These are phyloP conservation scores for Athene noctua DNA, from an alignment of 2,113 vertebrate genomes.

Conservation along the genomic window DNA sequence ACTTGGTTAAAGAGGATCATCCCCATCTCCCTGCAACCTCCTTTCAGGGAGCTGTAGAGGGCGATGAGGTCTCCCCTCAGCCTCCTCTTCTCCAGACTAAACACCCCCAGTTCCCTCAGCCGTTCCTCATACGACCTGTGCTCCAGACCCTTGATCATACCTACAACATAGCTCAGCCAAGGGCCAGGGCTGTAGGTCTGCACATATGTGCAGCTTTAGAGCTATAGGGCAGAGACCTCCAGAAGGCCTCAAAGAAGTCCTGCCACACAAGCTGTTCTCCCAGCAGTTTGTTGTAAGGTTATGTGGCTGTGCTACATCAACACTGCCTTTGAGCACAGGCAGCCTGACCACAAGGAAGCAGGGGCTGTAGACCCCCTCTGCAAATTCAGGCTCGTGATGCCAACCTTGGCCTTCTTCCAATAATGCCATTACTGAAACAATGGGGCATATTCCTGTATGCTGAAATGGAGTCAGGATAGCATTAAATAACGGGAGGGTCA, in stretches of 20 bases:
- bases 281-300: background rate
- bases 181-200: background rate
- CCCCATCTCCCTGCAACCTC: too few relatives aligned
- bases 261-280: background rate
- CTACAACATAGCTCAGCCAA: background rate
- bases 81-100: too few relatives aligned
- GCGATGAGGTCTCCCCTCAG: too few relatives aligned
- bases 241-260: background rate
- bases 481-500: background rate
- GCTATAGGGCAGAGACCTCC: background rate
- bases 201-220: background rate
- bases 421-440: background rate
- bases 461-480: background rate
- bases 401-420: background rate
- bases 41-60: too few relatives aligned
- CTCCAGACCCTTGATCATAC: background rate
- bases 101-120: too few relatives aligned
- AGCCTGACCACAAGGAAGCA: background rate
- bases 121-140: too few relatives aligned
- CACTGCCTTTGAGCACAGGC: background rate
- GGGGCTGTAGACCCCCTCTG: rapidly evolving
- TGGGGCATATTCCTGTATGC: background rate
- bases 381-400: rapidly evolving
- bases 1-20: too few relatives aligned
- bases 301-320: background rate